Evolutionary conservation across 2,888 invertebrate species (phyloP).

Genomic region (Brachyptera putata): DNA sequence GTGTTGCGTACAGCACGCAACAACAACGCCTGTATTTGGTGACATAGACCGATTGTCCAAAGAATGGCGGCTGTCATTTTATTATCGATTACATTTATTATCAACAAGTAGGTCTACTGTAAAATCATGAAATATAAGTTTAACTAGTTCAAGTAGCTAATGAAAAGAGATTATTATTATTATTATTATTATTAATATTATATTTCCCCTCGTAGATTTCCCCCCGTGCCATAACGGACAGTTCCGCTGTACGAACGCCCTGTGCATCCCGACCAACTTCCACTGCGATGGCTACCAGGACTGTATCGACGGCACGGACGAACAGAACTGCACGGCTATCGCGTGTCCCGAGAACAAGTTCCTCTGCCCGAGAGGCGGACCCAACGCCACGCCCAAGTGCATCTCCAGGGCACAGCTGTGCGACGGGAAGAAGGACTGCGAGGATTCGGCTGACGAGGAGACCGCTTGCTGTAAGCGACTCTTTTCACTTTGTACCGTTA

Average conservation of each 20-base stretch:
- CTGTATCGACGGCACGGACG: slow-evolving; percentile 88
- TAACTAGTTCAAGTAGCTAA: no score
- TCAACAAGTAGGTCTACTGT: no score
- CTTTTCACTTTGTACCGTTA: not conserved
- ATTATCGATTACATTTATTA: no score
- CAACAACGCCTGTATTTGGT: no score
- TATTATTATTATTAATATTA: no score
- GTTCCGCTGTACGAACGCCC: slow-evolving; percentile 87
- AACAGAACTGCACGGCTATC: slow-evolving; percentile 80
- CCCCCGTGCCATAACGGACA: slow-evolving; percentile 85
- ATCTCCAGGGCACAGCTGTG: slow-evolving; percentile 84
- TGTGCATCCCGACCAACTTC: slow-evolving; percentile 86
- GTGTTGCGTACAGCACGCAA: no score
- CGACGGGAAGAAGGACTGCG: slow-evolving; percentile 86
- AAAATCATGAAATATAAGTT: no score
- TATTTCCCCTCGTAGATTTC: slow-evolving; percentile 63
- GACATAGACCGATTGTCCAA: no score
- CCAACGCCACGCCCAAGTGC: slow-evolving; percentile 74
- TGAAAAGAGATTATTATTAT: no score
- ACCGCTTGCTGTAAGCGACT: slow-evolving; percentile 76
- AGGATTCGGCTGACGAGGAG: slow-evolving; percentile 86
- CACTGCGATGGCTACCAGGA: slow-evolving; percentile 85
- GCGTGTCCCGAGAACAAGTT: slow-evolving; percentile 89
- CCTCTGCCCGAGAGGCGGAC: slow-evolving; percentile 74
- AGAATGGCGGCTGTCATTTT: no score